phyloP scores from a whole-genome alignment of 1,140 invertebrate genomes.

The Drosophila miranda region DNA sequence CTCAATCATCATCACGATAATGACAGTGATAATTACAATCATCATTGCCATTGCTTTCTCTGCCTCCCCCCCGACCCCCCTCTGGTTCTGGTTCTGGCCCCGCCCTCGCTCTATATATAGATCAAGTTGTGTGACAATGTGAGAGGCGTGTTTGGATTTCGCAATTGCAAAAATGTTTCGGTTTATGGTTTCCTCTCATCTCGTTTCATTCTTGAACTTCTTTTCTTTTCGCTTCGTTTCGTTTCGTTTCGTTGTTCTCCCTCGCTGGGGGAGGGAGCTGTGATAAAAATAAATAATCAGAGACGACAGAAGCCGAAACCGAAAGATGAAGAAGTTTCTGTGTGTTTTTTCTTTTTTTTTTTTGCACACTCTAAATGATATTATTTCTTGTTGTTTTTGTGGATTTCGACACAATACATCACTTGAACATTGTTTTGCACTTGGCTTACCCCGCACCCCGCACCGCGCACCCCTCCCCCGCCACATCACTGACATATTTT shows the following conservation, averaged over 20 bases:
- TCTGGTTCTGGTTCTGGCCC: no score
- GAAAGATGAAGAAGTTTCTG: conserved; percentile 24
- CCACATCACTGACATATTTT: conserved; percentile 58
- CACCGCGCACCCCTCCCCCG: neutral
- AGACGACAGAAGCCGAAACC: conserved; percentile 26
- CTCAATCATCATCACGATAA: conserved; percentile 46
- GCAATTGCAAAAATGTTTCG: conserved; percentile 64
- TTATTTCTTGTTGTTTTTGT: conserved; percentile 25
- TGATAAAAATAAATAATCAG: conserved; percentile 47
- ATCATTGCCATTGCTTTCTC: conserved; percentile 21
- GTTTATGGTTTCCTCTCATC: conserved; percentile 38
- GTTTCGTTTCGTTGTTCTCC: no score
- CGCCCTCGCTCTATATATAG: conserved; percentile 51
- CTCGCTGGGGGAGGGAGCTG: conserved; percentile 16
- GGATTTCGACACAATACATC: conserved; percentile 45
- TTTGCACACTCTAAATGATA: conserved; percentile 45
- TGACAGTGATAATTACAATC: conserved; percentile 61
- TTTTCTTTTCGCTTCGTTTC: conserved; percentile 1
- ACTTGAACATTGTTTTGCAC: conserved; percentile 75
- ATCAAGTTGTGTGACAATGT: conserved; percentile 59
- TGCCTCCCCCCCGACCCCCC: no score
- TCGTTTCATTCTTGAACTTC: conserved; percentile 13
- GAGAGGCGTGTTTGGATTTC: conserved; percentile 75
- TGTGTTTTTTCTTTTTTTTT: conserved; percentile 8
- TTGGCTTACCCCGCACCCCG: conserved; percentile 29